Conservation (phyloP, 64 coral and sea anemone species). For the Montipora capricornis region DNA sequence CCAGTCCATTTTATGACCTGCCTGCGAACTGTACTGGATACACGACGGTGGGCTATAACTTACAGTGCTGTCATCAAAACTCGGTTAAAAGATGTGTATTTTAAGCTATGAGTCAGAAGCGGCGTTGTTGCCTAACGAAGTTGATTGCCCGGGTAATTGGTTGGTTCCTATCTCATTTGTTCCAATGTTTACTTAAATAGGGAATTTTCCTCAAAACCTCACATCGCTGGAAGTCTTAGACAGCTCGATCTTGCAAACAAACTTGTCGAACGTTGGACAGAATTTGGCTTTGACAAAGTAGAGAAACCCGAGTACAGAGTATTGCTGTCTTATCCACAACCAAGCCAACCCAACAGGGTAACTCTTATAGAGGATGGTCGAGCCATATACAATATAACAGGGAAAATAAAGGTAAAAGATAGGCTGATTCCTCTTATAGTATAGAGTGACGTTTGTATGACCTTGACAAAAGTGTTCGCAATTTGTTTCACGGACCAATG, state of each 20-base stretch:
- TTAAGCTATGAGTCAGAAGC: too few relatives aligned
- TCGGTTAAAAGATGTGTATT: too few relatives aligned
- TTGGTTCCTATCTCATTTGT: background rate
- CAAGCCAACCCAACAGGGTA: conserved; percentile 68
- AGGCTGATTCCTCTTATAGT: too few relatives aligned
- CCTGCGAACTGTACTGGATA: too few relatives aligned
- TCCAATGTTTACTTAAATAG: background rate
- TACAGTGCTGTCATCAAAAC: too few relatives aligned
- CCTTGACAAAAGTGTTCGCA: too few relatives aligned
- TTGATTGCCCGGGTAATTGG: too few relatives aligned
- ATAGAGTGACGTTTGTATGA: too few relatives aligned
- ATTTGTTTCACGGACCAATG: too few relatives aligned
- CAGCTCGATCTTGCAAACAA: conserved; percentile 48
- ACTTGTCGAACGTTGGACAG: conserved; percentile 48
- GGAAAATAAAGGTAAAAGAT: conserved; percentile 53
- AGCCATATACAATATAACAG: conserved; percentile 56
- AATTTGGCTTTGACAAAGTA: conserved; percentile 74
- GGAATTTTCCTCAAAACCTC: conserved; percentile 60
- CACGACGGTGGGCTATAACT: too few relatives aligned
- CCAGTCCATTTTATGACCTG: too few relatives aligned
- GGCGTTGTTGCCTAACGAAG: too few relatives aligned
- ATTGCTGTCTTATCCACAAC: conserved; percentile 61
- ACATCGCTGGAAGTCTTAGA: conserved; percentile 63
- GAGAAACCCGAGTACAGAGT: conserved; percentile 72
- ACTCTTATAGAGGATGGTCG: conserved; percentile 38